A percentile compares a stretch with the other conserved stretches of the same genome.
Conservation (phyloP, 2,888 invertebrate species). For the Limenitis camilla region DNA sequence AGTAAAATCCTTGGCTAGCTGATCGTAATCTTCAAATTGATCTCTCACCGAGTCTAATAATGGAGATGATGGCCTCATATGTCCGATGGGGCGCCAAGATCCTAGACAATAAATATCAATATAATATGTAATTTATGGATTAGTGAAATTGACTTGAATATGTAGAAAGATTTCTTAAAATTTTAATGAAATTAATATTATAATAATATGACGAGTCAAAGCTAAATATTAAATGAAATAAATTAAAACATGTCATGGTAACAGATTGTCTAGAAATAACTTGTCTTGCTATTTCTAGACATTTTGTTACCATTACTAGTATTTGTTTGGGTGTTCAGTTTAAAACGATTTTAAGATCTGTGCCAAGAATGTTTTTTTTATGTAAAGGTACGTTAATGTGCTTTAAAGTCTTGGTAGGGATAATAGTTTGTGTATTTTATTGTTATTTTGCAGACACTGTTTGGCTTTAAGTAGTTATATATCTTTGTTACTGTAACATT, state of each 20-base stretch:
- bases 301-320: not conserved
- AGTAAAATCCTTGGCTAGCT: conserved; percentile 93
- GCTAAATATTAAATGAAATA: not conserved
- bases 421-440: not conserved
- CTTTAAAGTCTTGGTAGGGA: not conserved
- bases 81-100: conserved; percentile 94
- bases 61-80: conserved; percentile 95
- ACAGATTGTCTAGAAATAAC: not conserved
- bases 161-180: no score
- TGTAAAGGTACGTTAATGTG: not conserved
- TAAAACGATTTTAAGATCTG: not conserved
- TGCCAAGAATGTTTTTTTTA: not conserved
- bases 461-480: no score
- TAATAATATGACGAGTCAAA: not conserved
- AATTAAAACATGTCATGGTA: not conserved
- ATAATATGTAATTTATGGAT: not conserved
- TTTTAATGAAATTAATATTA: not conserved
- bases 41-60: conserved; percentile 93
- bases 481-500: no score
- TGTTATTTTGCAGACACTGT: not conserved
- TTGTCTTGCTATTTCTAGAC: no score
- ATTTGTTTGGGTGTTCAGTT: not conserved
- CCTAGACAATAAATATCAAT: conserved; percentile 56
- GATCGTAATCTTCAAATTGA: conserved; percentile 95
- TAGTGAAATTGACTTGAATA: no score